Conservation (phyloP, 2,797 vertebrate genomes). For the Agapornis canus region DNA sequence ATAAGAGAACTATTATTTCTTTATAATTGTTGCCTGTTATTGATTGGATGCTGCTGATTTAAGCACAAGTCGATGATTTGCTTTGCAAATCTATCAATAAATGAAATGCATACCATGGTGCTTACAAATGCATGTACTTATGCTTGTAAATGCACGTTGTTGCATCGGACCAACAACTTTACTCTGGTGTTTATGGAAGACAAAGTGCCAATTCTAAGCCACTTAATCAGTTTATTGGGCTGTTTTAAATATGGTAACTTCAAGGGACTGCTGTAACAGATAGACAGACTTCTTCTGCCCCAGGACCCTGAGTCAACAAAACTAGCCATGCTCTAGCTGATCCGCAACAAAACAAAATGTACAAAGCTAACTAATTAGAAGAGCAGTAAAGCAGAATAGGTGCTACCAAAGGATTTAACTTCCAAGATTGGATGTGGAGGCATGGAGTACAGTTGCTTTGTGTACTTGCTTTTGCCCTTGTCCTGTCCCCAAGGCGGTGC, state of each 20-base stretch:
- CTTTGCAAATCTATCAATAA: constrained; percentile 15
- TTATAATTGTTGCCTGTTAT: not conserved
- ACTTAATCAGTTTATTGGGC: constrained; percentile 54
- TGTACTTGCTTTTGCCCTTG: not conserved
- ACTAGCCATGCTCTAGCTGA: not conserved
- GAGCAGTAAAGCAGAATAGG: not conserved
- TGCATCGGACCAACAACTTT: not conserved
- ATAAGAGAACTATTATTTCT: not conserved
- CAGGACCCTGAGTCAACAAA: not conserved
- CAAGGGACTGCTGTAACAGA: not conserved
- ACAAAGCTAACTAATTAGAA: not conserved
- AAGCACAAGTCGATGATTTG: not conserved
- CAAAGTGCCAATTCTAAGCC: constrained; percentile 15
- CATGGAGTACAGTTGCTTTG: not conserved
- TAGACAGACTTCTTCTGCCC: not conserved
- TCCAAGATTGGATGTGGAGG: not conserved
- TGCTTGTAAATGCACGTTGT: not conserved
- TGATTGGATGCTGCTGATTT: constrained; percentile 4
- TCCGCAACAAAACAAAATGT: not conserved
- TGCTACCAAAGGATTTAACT: not conserved
- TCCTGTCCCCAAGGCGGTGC: not conserved
- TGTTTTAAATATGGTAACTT: not conserved
- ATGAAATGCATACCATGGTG: not conserved
- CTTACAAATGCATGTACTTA: not conserved
- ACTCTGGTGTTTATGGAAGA: not conserved